Percentiles rank a stretch among this genome's conserved stretches.
Conservation (phyloP, 2,113 vertebrate species). For the Malurus cyaneus region DNA sequence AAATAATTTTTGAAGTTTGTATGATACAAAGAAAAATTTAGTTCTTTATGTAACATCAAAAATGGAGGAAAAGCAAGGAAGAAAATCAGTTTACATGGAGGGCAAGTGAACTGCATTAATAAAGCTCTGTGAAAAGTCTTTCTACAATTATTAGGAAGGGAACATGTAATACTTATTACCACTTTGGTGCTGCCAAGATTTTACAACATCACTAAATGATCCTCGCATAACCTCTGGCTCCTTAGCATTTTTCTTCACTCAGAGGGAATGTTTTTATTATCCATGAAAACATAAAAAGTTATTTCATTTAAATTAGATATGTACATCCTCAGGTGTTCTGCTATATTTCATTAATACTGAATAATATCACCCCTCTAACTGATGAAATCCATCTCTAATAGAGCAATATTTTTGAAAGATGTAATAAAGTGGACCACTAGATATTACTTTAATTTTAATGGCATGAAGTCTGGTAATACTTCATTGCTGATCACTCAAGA, state of each 20-base stretch:
- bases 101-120: background rate
- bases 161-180: background rate
- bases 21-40: background rate
- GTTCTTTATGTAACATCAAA: background rate
- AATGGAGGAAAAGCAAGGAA: background rate
- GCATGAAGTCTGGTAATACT: background rate
- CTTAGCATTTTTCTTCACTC: conserved; percentile 24
- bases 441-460: background rate
- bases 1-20: background rate
- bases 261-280: conserved; percentile 50
- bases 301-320: conserved; percentile 64
- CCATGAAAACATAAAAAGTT: conserved; percentile 64
- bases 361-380: conserved; percentile 63
- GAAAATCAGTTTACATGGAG: background rate
- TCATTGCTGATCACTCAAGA: background rate
- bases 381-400: conserved; percentile 59
- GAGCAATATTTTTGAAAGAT: conserved; percentile 59
- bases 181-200: background rate
- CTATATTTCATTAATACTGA: conserved; percentile 69
- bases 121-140: background rate
- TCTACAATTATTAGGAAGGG: background rate
- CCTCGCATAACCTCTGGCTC: background rate
- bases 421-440: conserved; percentile 30
- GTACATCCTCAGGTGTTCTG: conserved; percentile 52
- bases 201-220: conserved; percentile 18